These are phyloP conservation scores for Ophion ellenae DNA, from an alignment of 2,888 invertebrate species.

Conservation along the genomic window DNA sequence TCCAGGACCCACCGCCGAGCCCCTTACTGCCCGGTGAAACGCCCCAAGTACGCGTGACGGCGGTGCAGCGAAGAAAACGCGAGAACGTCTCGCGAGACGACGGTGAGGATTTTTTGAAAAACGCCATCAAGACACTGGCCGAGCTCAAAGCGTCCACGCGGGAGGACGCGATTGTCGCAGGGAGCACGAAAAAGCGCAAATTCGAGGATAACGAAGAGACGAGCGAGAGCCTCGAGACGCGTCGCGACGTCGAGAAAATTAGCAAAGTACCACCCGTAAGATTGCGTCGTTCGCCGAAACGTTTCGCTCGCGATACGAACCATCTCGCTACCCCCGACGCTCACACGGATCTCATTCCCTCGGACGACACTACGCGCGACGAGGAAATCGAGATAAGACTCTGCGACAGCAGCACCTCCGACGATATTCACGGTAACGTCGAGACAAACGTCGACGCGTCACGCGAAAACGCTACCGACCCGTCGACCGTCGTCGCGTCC, in stretches of 20 bases:
- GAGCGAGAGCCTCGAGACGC: conserved; percentile 39
- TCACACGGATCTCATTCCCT: neutral
- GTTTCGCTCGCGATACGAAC: conserved; percentile 38
- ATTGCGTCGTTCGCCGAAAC: conserved; percentile 69
- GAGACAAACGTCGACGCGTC: conserved; percentile 21
- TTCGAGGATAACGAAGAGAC: conserved; percentile 30
- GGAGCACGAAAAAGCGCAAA: conserved; percentile 41
- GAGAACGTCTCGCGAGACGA: neutral
- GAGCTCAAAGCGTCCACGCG: conserved; percentile 80
- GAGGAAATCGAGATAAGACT: conserved; percentile 75
- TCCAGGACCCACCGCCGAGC: neutral
- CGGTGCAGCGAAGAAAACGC: conserved; percentile 36
- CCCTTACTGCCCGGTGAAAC: neutral
- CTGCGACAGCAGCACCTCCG: conserved; percentile 79
- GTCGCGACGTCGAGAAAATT: conserved; percentile 26
- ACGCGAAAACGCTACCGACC: conserved; percentile 49
- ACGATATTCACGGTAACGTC: conserved; percentile 59
- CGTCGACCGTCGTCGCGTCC: conserved; percentile 18
- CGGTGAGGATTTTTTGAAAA: conserved; percentile 63
- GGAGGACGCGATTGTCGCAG: conserved; percentile 4
- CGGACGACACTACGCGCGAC: conserved; percentile 34
- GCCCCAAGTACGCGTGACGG: conserved; percentile 18
- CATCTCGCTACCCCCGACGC: conserved; percentile 17
- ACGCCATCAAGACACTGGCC: conserved; percentile 81
- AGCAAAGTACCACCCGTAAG: conserved; percentile 73